These are phyloP conservation scores for Andricus curvator DNA, from an alignment of 2,888 invertebrate genomes.

Conservation along the genomic window DNA sequence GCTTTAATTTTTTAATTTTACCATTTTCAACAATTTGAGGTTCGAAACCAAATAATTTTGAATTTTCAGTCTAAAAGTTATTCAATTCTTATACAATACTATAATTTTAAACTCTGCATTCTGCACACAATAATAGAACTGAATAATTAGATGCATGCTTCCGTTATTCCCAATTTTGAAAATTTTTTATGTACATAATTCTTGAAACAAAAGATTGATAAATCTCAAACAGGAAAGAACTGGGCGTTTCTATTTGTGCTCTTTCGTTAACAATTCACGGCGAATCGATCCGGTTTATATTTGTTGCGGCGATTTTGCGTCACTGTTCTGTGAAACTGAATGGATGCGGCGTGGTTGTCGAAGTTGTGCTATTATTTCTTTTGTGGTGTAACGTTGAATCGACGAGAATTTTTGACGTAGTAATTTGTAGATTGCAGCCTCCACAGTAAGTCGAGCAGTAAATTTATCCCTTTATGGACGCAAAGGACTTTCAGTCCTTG, in stretches of 20 bases:
- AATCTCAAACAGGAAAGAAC: background rate
- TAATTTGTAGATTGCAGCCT: background rate
- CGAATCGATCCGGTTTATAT: constrained; percentile 24
- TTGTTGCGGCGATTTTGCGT: constrained; percentile 22
- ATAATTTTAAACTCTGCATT: too few species aligned
- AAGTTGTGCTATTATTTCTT: background rate
- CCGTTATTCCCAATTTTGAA: too few species aligned
- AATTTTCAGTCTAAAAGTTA: too few species aligned
- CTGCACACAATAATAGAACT: too few species aligned
- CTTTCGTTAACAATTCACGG: constrained; percentile 26
- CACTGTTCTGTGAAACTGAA: constrained; percentile 20
- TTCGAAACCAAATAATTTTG: too few species aligned
- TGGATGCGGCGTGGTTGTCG: background rate
- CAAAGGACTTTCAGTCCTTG: background rate
- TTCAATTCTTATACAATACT: too few species aligned
- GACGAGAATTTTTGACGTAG: background rate
- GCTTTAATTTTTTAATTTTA: too few species aligned
- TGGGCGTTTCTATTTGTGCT: constrained; percentile 15
- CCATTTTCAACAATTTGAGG: too few species aligned
- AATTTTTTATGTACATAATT: background rate
- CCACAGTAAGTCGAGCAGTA: background rate
- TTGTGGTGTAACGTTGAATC: background rate
- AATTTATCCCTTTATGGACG: background rate
- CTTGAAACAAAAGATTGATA: background rate
- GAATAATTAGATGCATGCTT: too few species aligned